Conservation (phyloP, 2,888 invertebrate species). For the Thecophora atra region DNA sequence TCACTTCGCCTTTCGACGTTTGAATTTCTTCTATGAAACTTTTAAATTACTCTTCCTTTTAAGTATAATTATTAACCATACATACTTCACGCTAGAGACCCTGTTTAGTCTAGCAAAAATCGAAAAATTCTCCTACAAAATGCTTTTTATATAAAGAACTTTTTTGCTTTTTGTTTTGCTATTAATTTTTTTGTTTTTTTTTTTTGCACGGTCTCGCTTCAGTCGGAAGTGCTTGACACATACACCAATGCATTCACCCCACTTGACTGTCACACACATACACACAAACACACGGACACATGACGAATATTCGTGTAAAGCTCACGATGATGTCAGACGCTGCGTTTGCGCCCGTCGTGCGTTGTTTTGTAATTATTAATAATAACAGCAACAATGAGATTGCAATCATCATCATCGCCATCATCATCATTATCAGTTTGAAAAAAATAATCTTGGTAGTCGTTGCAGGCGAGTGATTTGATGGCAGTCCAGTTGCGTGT, state of each 20-base stretch:
- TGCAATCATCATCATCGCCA: background rate
- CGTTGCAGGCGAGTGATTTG: constrained; percentile 5
- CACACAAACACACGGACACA: constrained; percentile 17
- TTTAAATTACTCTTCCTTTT: too few species aligned
- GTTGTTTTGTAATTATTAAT: constrained; percentile 4
- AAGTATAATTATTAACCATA: too few species aligned
- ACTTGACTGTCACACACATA: constrained; percentile 10
- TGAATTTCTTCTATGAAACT: too few species aligned
- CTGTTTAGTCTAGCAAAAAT: background rate
- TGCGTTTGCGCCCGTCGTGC: constrained; percentile 6
- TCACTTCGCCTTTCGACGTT: too few species aligned
- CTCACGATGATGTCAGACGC: constrained; percentile 28
- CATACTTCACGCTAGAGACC: background rate
- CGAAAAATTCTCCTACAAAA: constrained; percentile 10
- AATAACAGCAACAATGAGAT: constrained; percentile 1
- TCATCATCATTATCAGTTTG: too few species aligned
- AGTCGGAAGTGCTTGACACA: background rate
- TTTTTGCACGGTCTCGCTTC: constrained; percentile 5
- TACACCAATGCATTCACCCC: background rate
- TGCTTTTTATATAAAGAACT: too few species aligned
- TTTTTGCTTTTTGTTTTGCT: background rate
- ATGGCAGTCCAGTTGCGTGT: background rate
- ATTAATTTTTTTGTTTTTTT: background rate
- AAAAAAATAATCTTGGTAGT: background rate
- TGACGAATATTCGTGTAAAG: constrained; percentile 1